A percentile compares a stretch with the other conserved stretches of the same genome.
These are phyloP conservation scores for Netelia virgata DNA, from an alignment of 2,888 invertebrate genomes.

Conservation along the genomic window DNA sequence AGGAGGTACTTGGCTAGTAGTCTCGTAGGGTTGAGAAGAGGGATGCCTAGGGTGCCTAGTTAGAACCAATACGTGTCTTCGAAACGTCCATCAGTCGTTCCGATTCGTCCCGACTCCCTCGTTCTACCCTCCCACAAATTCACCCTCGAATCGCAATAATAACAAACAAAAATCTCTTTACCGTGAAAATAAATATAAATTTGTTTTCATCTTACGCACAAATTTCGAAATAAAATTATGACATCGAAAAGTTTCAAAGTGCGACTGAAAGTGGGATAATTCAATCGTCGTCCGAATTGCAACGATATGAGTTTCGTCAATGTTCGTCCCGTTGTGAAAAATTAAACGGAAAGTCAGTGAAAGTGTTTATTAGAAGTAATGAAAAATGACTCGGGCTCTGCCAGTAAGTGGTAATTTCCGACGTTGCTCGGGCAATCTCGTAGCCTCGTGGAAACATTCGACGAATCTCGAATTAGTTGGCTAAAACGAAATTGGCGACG, in stretches of 20 bases:
- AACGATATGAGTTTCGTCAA: slow-evolving; percentile 11
- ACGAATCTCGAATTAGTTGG: neutral
- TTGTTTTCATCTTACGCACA: slow-evolving; percentile 1
- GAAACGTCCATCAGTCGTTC: neutral
- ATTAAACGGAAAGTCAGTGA: neutral
- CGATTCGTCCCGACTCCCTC: neutral
- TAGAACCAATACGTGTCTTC: neutral
- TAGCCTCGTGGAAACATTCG: neutral
- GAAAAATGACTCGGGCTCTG: slow-evolving; percentile 24
- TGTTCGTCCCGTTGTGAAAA: slow-evolving; percentile 7
- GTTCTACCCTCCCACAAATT: neutral
- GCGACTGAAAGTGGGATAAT: slow-evolving; percentile 69
- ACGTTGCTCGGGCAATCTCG: slow-evolving; percentile 41
- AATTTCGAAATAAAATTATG: slow-evolving; percentile 67
- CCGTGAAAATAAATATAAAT: neutral
- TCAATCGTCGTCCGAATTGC: neutral
- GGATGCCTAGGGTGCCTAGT: neutral
- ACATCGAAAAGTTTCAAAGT: slow-evolving; percentile 73
- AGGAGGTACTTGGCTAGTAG: slow-evolving; percentile 19
- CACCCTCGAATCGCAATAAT: too few relatives aligned
- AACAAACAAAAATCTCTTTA: too few relatives aligned
- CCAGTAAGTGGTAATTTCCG: slow-evolving; percentile 37
- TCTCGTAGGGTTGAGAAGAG: neutral
- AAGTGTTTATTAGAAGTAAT: slow-evolving; percentile 18
- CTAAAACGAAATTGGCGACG: neutral